Percentiles rank a stretch among this genome's conserved stretches.
phyloP scores from a whole-genome alignment of 2,113 vertebrate species.

The Sceloporus undulatus region DNA sequence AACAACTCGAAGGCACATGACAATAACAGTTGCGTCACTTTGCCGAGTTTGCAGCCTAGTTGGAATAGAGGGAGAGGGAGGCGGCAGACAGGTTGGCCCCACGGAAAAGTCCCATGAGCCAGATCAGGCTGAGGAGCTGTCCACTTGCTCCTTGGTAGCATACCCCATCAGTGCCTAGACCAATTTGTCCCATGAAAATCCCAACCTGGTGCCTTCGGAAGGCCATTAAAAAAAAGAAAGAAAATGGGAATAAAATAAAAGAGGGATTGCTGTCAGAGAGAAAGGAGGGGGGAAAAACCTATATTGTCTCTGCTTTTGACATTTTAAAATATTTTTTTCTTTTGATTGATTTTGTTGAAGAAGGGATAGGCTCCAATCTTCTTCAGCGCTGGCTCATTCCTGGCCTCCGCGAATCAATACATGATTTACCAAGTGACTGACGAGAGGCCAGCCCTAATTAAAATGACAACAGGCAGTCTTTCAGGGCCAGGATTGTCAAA shows the following conservation, averaged over 20 bases:
- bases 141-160: not conserved
- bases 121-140: not conserved
- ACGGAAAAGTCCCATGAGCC: not conserved
- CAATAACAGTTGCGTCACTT: not conserved
- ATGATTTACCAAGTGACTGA: conserved; percentile 80
- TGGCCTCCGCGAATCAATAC: conserved; percentile 74
- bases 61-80: not conserved
- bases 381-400: conserved; percentile 73
- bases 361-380: conserved; percentile 70
- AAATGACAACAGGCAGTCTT: conserved; percentile 73
- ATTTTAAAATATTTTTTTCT: conserved; percentile 80
- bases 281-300: too few species aligned
- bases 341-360: not conserved
- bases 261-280: conserved; percentile 57
- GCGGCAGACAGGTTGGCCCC: conserved; percentile 2
- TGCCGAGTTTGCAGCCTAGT: not conserved
- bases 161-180: conserved; percentile 34
- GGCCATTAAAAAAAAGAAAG: conserved; percentile 46
- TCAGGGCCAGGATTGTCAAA: conserved; percentile 74
- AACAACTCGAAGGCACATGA: too few species aligned
- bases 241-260: conserved; percentile 65
- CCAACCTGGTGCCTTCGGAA: conserved; percentile 58
- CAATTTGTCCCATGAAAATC: conserved; percentile 54
- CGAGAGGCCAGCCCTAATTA: conserved; percentile 77
- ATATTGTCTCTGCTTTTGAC: conserved; percentile 75